Base-by-base conservation (phyloP, 1,140 invertebrate species). In the Campoletis sonorensis region DNA sequence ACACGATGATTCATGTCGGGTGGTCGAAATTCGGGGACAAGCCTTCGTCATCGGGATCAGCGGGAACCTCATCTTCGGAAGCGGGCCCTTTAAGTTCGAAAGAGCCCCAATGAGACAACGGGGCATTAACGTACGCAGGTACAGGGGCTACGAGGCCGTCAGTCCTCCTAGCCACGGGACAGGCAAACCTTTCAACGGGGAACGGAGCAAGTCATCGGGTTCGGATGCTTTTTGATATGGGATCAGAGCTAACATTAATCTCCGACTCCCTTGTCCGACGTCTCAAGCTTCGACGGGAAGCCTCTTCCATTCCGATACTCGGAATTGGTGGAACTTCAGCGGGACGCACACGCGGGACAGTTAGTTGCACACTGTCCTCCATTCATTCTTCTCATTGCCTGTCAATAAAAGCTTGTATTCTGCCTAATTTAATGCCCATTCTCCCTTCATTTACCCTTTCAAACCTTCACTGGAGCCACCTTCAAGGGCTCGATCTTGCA, bases 371-470 rank as follows among this genome's bases (percentile, higher is more conserved):
- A 4, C 64, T 67, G 11, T 13, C 11, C 0, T 67, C 26, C 1
- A 1, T 67, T 8, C 5, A 67, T 27, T 30, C 64, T 8, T 30
- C 26, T 2, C 10, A 13, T 1, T 27, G 15, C 37, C 1, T 78
- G 0, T 64, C 27, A 61, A 16, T 78, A 30, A 33, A 78, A 15
- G 76, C 76, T 5, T 21, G 23, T 64, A 64, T 78, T 33, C 26
- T 78, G 0, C 8, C 30, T 11, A 64, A 58, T 18, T 67, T 78
- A 27, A 78, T 64, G 26, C 11, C 51, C 18, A 15, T 18, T 58
- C 30, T 78, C 5, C 76, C 58, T 37, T 30, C 51, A 0, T 33
- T 33, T 30, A 0, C 45, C 21, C 16, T 58, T 10, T 16, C 11
- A 11, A 4, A 61, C 23, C 8, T 61, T 2, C 58, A 77, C 15